Percentiles rank a stretch among this genome's conserved stretches.
Evolutionary conservation across 2,888 invertebrate species (phyloP).

Genomic region (Acrobasis suavella): DNA sequence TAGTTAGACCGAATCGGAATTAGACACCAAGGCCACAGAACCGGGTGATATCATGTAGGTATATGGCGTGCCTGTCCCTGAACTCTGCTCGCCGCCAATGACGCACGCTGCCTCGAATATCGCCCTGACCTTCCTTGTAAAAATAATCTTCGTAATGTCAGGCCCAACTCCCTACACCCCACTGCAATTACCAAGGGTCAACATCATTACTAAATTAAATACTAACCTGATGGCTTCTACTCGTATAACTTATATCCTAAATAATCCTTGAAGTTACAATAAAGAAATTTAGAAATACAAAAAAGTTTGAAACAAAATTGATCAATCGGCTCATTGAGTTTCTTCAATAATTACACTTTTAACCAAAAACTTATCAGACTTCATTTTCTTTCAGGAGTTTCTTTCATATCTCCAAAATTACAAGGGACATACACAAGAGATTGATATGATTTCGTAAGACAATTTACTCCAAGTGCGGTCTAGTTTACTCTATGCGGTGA

Average conservation of each 20-base stretch:
- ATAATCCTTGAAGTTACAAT: no score
- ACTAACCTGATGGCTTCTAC: not conserved
- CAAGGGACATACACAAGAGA: no score
- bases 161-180: slow-evolving; percentile 34
- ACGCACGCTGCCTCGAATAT: slow-evolving; percentile 75
- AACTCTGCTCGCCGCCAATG: slow-evolving; percentile 68
- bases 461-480: no score
- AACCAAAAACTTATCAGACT: no score
- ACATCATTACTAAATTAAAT: slow-evolving; percentile 27
- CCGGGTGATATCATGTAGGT: slow-evolving; percentile 72
- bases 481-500: no score
- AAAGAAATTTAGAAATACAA: no score
- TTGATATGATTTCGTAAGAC: no score
- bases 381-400: no score
- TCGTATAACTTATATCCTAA: not conserved
- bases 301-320: no score
- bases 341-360: no score
- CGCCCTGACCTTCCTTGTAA: slow-evolving; percentile 71
- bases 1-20: slow-evolving; percentile 75
- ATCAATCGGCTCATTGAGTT: no score
- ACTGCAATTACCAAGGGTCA: slow-evolving; percentile 38
- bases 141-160: slow-evolving; percentile 63
- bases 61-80: slow-evolving; percentile 75
- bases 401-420: no score
- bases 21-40: slow-evolving; percentile 71